Evolutionary conservation across 92 coral and sea anemone genomes (phyloP).

Genomic region (Isaurus tuberculatus): DNA sequence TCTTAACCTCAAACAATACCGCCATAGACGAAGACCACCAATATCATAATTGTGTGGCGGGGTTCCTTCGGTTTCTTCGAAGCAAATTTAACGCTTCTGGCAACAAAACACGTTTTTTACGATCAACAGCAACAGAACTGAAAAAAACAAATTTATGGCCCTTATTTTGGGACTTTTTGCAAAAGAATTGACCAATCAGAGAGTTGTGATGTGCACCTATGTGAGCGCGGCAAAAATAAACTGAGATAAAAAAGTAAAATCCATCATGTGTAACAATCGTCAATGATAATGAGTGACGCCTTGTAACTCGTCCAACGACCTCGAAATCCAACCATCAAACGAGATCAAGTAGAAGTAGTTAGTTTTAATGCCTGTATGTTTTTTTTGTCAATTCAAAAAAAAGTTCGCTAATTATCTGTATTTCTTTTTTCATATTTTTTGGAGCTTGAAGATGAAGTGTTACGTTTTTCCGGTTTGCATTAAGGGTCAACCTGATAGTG

Average conservation of each 20-base stretch:
- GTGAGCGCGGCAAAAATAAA: not conserved
- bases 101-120: not conserved
- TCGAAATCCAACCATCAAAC: not conserved
- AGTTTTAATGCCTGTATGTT: not conserved
- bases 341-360: not conserved
- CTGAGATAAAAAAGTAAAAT: not conserved
- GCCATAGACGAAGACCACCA: not conserved
- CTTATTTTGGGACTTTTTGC: not conserved
- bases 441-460: not conserved
- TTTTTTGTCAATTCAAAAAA: not conserved
- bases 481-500: not conserved
- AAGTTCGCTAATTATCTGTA: not conserved
- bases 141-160: not conserved
- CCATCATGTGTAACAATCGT: not conserved
- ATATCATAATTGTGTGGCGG: not conserved
- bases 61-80: not conserved
- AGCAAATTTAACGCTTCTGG: not conserved
- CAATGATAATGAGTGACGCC: not conserved
- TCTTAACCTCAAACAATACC: not conserved
- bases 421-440: not conserved
- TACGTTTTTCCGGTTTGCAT: not conserved
- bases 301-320: not conserved
- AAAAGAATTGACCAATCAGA: not conserved
- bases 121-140: not conserved
- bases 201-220: not conserved